Base-by-base conservation (phyloP, 1,140 invertebrate genomes). In the Eubasilissa regina region DNA sequence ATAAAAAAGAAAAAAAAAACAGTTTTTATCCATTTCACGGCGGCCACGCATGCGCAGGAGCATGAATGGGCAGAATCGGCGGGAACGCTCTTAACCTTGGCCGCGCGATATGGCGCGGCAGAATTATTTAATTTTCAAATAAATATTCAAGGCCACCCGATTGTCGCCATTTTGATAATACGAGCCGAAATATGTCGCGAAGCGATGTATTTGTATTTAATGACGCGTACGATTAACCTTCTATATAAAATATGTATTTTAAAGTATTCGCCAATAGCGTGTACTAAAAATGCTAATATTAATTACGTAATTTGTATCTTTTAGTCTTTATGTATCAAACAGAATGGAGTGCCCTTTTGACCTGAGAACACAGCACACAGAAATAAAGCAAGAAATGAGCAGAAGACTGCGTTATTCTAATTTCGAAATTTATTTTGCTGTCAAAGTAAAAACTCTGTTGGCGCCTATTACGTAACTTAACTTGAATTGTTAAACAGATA, bases 41-140 rank as follows among this genome's bases (percentile, higher is more conserved):
- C 13, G 10, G 7, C n/a, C 13, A 10, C 11, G 43, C 17, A 4
- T 10, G 0, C 64, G 64, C 44, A 8, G 11, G n/a, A 10, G 13
- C 13, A 62, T 62, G 58, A 62, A 62, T 62, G 58, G 25, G 17
- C 10, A 21, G 8, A 62, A 60, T 60, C 17, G 56, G 56, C 56
- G 56, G 64, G 43, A 45, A 68, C 64, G 48, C 44, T 68, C n/a
- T 0, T 11, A 25, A 70, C 66, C 66, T 70, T 70, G 47, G 35
- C n/a, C 45, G 66, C n/a, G 66, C 66, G 66, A 70, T 70, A 70
- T 70, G 45, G 66, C 66, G 66, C 66, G 66, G 48, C 51, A 19
- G 66, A 70, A 70, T 70, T 70, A 70, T 70, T 70, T 70, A 70
- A 70, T 70, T 70, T 70, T 70, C 66, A 70, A 70, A 70, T 70